Conservation (phyloP, 2,113 vertebrate genomes). For the Anhinga anhinga region DNA sequence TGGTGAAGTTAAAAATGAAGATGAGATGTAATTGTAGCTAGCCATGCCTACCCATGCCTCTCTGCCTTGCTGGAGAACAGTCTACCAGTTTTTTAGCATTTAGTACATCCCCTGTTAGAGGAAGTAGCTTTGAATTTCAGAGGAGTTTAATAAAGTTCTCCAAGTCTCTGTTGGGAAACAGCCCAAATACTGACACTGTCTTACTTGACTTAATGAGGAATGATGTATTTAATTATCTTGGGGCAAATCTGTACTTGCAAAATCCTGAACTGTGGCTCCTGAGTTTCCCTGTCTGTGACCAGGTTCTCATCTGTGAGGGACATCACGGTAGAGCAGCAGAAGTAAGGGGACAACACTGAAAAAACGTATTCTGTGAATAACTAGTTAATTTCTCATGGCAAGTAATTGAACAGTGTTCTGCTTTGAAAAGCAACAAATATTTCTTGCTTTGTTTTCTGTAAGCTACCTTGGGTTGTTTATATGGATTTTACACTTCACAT, state of each 20-base stretch:
- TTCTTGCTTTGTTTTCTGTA: neutral
- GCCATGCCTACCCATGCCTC: neutral
- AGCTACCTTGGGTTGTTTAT: neutral
- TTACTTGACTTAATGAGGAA: neutral
- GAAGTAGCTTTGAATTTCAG: neutral
- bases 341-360: neutral
- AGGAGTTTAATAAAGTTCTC: neutral
- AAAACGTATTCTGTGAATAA: neutral
- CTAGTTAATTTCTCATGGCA: neutral
- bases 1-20: neutral
- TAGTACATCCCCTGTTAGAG: neutral
- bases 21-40: neutral
- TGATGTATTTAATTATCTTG: fast-evolving
- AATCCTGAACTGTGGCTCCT: neutral
- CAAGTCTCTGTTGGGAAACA: neutral
- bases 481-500: neutral
- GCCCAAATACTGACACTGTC: neutral
- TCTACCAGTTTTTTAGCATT: neutral
- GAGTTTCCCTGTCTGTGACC: neutral
- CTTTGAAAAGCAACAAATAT: neutral
- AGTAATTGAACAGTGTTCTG: neutral
- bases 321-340: neutral
- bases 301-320: neutral
- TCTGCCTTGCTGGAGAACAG: neutral
- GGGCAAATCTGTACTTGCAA: neutral